Percentiles rank a stretch among this genome's conserved stretches.
Evolutionary conservation across 1,140 invertebrate species (phyloP).

Genomic region (Lepidotrigona ventralis): DNA sequence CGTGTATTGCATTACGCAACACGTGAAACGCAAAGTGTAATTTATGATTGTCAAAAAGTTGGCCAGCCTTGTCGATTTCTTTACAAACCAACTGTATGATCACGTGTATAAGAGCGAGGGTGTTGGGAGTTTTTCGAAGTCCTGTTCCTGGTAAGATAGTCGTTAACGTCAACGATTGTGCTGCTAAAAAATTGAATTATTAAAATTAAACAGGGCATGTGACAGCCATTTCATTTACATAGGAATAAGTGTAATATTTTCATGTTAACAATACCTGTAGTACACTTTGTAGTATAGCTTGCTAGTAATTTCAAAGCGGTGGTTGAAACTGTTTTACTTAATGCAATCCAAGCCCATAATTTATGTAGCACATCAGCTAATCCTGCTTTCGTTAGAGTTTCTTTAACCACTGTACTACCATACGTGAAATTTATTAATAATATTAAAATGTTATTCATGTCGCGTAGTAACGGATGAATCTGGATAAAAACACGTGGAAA

Average conservation of each 20-base stretch:
- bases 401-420: slow-evolving; percentile 73
- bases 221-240: neutral
- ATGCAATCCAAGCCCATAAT: slow-evolving; percentile 80
- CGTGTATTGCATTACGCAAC: slow-evolving; percentile 78
- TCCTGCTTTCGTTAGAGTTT: slow-evolving; percentile 72
- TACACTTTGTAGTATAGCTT: slow-evolving; percentile 80
- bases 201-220: neutral
- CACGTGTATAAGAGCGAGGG: slow-evolving; percentile 79
- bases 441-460: slow-evolving; percentile 77
- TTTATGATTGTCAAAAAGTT: slow-evolving; percentile 74
- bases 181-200: slow-evolving; percentile 71
- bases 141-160: slow-evolving; percentile 79
- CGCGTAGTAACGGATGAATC: slow-evolving; percentile 77
- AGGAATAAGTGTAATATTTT: neutral
- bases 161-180: slow-evolving; percentile 79
- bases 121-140: slow-evolving; percentile 79
- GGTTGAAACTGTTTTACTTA: slow-evolving; percentile 74
- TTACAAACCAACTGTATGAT: slow-evolving; percentile 76
- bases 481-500: slow-evolving; percentile 60
- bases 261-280: slow-evolving; percentile 71
- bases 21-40: slow-evolving; percentile 79
- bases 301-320: slow-evolving; percentile 79
- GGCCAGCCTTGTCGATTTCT: slow-evolving; percentile 79
- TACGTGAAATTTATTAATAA: slow-evolving; percentile 81
- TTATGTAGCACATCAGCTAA: slow-evolving; percentile 81